Evolutionary conservation across 2,888 invertebrate genomes (phyloP).

Genomic region (Campaea margaritaria): DNA sequence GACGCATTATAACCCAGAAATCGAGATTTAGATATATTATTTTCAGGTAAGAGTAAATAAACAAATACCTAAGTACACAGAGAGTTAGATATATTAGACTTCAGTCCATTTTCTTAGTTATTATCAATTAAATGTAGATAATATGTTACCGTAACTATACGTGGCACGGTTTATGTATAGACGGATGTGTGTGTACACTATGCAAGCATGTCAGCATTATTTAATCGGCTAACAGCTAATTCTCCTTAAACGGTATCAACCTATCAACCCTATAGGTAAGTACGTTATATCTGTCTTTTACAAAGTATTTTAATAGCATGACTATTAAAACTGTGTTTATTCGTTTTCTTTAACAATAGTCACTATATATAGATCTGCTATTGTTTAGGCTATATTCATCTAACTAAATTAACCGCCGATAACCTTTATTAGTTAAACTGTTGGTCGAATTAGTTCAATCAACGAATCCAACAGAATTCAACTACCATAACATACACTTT

Average conservation of each 20-base stretch:
- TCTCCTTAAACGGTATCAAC: conserved; percentile 23
- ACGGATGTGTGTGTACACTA: not conserved
- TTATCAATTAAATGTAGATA: too few species aligned
- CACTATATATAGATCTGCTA: too few species aligned
- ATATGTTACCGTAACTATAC: too few species aligned
- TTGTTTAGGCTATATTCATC: not conserved
- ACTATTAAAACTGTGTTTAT: not conserved
- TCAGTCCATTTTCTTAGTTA: too few species aligned
- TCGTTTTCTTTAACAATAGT: too few species aligned
- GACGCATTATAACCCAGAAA: conserved; percentile 1
- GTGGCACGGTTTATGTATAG: too few species aligned
- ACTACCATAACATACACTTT: not conserved
- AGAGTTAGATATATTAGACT: too few species aligned
- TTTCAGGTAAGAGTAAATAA: too few species aligned
- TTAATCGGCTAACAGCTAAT: conserved; percentile 37
- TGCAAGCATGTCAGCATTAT: conserved; percentile 29
- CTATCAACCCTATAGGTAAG: conserved; percentile 4
- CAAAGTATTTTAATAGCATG: not conserved
- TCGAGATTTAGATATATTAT: too few species aligned
- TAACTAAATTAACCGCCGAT: not conserved
- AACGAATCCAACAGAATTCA: not conserved
- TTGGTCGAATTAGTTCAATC: not conserved
- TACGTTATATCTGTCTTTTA: not conserved
- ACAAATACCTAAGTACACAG: too few species aligned
- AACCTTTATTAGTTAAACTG: not conserved